These are phyloP conservation scores for Hedya salicella DNA, from an alignment of 2,888 invertebrate species.

Conservation along the genomic window DNA sequence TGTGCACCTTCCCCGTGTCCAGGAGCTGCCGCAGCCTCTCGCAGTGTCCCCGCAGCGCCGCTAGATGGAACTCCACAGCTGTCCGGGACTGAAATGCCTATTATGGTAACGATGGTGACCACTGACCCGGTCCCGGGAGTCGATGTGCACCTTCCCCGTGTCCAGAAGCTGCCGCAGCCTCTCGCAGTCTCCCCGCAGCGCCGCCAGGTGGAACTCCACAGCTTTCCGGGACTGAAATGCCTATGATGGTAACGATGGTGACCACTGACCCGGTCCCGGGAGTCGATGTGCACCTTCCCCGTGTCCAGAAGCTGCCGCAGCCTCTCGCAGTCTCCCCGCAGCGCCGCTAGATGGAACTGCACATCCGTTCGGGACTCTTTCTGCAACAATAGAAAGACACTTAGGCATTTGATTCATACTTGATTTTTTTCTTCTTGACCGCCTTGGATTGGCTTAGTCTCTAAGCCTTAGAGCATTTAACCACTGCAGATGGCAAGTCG, in stretches of 20 bases:
- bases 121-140: constrained; percentile 95
- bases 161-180: constrained; percentile 92
- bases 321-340: constrained; percentile 92
- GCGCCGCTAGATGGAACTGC: constrained; percentile 95
- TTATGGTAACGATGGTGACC: too few species aligned
- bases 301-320: constrained; percentile 93
- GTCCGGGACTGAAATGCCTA: too few species aligned
- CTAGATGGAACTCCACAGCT: too few species aligned
- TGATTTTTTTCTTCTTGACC: too few species aligned
- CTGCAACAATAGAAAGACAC: constrained; percentile 75
- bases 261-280: constrained; percentile 95
- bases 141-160: constrained; percentile 97
- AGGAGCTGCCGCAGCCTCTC: constrained; percentile 90
- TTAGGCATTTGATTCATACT: neutral
- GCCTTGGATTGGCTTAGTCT: too few species aligned
- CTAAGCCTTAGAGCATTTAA: too few species aligned
- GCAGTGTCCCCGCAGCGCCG: constrained; percentile 94
- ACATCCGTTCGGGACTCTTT: constrained; percentile 97
- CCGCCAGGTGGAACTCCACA: too few species aligned
- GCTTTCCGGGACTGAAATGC: too few species aligned
- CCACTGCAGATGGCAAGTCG: too few species aligned
- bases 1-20: constrained; percentile 97
- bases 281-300: constrained; percentile 97
- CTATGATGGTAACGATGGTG: too few species aligned
- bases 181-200: constrained; percentile 92